Evolutionary conservation across 2,797 vertebrate genomes (phyloP).

Genomic region (Menidia menidia): DNA sequence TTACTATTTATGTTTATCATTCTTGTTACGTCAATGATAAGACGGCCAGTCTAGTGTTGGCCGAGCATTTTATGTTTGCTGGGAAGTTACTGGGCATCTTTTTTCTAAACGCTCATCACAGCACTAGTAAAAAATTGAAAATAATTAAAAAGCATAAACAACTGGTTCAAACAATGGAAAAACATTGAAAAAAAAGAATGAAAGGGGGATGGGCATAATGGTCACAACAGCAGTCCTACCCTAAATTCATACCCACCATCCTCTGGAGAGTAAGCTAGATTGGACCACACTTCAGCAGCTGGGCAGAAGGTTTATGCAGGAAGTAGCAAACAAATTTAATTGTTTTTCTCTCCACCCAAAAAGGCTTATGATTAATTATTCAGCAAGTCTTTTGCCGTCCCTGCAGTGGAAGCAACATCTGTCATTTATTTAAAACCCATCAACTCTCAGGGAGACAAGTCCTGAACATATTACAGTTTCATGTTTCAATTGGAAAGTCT

Average conservation of each 20-base stretch:
- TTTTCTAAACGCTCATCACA: neutral
- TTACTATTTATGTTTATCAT: too few relatives aligned
- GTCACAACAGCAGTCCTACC: constrained; percentile 35
- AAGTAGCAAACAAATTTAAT: constrained; percentile 69
- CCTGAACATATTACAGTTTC: constrained; percentile 66
- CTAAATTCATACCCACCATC: constrained; percentile 52
- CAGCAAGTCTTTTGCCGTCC: constrained; percentile 56
- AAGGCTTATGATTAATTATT: constrained; percentile 78
- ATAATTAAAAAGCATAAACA: constrained; percentile 1
- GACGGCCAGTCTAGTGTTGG: neutral
- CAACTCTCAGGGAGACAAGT: constrained; percentile 62
- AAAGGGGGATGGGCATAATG: constrained; percentile 5
- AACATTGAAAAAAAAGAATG: neutral
- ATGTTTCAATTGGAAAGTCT: constrained; percentile 56
- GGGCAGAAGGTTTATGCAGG: constrained; percentile 60
- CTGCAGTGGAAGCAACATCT: constrained; percentile 73
- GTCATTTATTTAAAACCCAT: constrained; percentile 71
- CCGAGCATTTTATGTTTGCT: too few relatives aligned
- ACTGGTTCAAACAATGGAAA: neutral
- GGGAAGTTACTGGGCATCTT: too few relatives aligned
- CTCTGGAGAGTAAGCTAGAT: constrained; percentile 54
- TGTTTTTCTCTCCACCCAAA: constrained; percentile 67
- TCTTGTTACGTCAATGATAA: too few relatives aligned
- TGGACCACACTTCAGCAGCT: constrained; percentile 66
- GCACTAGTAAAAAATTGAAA: neutral